Evolutionary conservation across 1,140 invertebrate species (phyloP), one percentile per base, ranked within the genome.

Genomic region (Drosophila miranda): DNA sequence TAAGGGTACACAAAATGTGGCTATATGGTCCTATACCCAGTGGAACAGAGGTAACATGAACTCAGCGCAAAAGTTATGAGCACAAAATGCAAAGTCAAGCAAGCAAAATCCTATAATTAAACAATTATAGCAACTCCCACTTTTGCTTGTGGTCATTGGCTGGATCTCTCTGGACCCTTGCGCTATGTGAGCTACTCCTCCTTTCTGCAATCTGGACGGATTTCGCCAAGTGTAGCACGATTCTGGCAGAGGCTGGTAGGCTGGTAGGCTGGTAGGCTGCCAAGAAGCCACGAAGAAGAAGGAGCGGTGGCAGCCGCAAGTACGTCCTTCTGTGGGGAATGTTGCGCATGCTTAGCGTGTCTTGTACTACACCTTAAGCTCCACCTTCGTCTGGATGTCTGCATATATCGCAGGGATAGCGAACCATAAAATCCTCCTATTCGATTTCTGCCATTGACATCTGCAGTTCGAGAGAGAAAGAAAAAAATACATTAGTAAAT

Each of bases 61-160:
- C 76, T 82, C 75, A 75, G 73, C 74, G 82, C 83, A 87, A 87
- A 87, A 78, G 78, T 88, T 81, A 79, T 84, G 77, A 78, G 80
- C 80, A 66, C 80, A 90, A 90, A 90, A 90, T 89, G 84, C 86
- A 90, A 84, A 88, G 84, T 80, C 84, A 82, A 89, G 77, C 71
- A 77, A 78, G 79, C 88, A 90, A 90, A 90, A 81, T 90, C 89
- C 89, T 90, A 90, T 90, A 90, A 90, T 90, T 90, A 90, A 90
- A 90, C 89, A 90, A 90, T 90, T 90, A 90, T 90, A 89, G 89
- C 84, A 90, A 90, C 89, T 90, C 89, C 89, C 89, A 90, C 89
- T 90, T 90, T 89, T 78, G 89, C 89, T 81, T 45, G 74, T 74
- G 89, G 81, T 83, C 81, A 78, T 82, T 75, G 68, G 67, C 59